Evolutionary conservation across 2,888 invertebrate species (phyloP).

Genomic region (Sarcophaga subvicina): DNA sequence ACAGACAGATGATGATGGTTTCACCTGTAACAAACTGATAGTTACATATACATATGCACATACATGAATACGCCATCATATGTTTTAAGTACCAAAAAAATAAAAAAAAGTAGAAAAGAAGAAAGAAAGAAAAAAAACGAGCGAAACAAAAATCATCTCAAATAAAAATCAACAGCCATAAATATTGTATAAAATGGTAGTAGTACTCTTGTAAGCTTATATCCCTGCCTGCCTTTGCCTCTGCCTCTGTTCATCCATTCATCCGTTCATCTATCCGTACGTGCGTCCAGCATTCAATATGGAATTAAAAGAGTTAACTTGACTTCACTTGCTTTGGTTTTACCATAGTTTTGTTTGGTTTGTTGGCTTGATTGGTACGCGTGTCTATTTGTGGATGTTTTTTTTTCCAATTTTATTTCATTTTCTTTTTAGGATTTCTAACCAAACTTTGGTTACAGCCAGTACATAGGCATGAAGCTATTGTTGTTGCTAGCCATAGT

Average conservation of each 20-base stretch:
- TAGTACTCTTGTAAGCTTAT: background rate
- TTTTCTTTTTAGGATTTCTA: slow-evolving; percentile 1
- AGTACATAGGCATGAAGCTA: slow-evolving; percentile 28
- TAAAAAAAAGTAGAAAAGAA: no score
- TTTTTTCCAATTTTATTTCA: slow-evolving; percentile 3
- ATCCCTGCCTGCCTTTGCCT: background rate
- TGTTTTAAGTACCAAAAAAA: background rate
- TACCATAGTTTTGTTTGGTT: background rate
- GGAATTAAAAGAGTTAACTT: no score
- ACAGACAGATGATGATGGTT: background rate
- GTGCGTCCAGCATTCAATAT: background rate
- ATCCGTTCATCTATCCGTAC: background rate
- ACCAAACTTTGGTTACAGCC: background rate
- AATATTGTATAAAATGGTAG: background rate
- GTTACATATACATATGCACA: background rate
- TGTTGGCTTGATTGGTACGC: slow-evolving; percentile 29
- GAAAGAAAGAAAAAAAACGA: no score
- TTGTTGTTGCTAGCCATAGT: slow-evolving; percentile 1
- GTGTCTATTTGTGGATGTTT: slow-evolving; percentile 50
- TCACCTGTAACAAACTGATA: background rate
- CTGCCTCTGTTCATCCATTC: background rate
- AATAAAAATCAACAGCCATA: background rate
- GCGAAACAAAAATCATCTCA: no score
- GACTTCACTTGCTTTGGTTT: background rate
- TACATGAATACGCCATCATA: background rate